Conservation (phyloP, 1,140 invertebrate genomes). For the Hycleus cichorii region DNA sequence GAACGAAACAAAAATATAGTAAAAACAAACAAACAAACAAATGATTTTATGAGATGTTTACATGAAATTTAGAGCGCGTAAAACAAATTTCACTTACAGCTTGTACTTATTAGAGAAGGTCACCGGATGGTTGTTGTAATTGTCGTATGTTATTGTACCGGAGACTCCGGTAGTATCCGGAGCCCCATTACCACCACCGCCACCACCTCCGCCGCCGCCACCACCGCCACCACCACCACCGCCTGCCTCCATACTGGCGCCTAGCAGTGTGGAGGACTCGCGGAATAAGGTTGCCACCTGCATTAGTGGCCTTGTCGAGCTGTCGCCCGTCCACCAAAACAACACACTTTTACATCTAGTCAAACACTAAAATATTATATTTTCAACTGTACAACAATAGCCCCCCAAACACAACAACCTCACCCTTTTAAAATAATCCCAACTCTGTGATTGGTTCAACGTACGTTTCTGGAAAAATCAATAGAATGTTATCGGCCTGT, state of each 20-base stretch:
- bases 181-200: conserved; percentile 30
- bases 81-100: conserved; percentile 33
- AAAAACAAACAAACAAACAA: too few relatives aligned
- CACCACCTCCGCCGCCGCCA: conserved; percentile 12
- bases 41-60: conserved; percentile 21
- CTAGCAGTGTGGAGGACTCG: conserved; percentile 59
- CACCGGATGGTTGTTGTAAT: conserved; percentile 36
- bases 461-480: conserved; percentile 43
- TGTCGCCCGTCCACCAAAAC: conserved; percentile 29
- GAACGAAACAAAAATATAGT: too few relatives aligned
- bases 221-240: conserved; percentile 33
- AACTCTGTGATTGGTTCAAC: conserved; percentile 44
- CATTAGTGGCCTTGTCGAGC: conserved; percentile 43
- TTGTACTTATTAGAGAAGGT: conserved; percentile 40
- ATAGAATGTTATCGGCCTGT: conserved; percentile 42
- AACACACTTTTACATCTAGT: conserved; percentile 32
- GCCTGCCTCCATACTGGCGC: conserved; percentile 51
- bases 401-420: conserved; percentile 34
- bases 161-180: conserved; percentile 30
- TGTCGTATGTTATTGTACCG: conserved; percentile 36
- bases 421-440: conserved; percentile 44
- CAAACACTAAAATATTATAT: neutral
- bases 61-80: conserved; percentile 8
- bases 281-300: conserved; percentile 63
- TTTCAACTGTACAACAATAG: too few relatives aligned